Evolutionary conservation across 2,113 vertebrate species (phyloP).

Genomic region (Oryzias curvinotus): DNA sequence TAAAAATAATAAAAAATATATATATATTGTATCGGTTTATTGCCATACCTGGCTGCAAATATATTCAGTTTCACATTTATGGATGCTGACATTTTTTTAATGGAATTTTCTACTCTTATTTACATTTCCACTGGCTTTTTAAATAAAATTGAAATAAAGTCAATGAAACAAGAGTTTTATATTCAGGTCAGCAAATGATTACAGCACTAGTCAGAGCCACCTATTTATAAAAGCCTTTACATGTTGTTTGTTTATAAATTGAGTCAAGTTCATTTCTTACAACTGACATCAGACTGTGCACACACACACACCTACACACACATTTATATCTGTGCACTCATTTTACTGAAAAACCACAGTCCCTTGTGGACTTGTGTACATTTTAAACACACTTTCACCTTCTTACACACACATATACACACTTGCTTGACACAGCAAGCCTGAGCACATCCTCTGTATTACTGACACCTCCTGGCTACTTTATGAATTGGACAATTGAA

Average conservation of each 20-base stretch:
- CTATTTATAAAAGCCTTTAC: too few species aligned
- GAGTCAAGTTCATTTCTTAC: slow-evolving; percentile 9
- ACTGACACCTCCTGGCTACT: slow-evolving; percentile 54
- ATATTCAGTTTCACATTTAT: too few species aligned
- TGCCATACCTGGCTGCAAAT: too few species aligned
- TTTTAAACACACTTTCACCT: slow-evolving; percentile 1
- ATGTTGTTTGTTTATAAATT: neutral
- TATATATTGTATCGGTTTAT: too few species aligned
- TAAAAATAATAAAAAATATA: too few species aligned
- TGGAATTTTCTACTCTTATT: too few species aligned
- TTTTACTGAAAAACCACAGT: slow-evolving; percentile 32
- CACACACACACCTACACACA: slow-evolving; percentile 11
- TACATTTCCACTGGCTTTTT: too few species aligned
- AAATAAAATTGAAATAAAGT: too few species aligned
- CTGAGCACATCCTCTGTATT: slow-evolving; percentile 29
- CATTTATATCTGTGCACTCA: slow-evolving; percentile 6
- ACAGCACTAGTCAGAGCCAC: too few species aligned
- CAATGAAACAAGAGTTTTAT: too few species aligned
- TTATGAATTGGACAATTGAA: slow-evolving; percentile 24
- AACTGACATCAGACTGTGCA: slow-evolving; percentile 13
- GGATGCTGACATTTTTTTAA: too few species aligned
- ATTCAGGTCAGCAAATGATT: too few species aligned
- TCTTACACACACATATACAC: slow-evolving; percentile 13
- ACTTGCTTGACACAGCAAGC: slow-evolving; percentile 6
- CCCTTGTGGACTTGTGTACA: slow-evolving; percentile 33